Evolutionary conservation across 2,113 vertebrate species (phyloP).

Genomic region (Antechinus flavipes): DNA sequence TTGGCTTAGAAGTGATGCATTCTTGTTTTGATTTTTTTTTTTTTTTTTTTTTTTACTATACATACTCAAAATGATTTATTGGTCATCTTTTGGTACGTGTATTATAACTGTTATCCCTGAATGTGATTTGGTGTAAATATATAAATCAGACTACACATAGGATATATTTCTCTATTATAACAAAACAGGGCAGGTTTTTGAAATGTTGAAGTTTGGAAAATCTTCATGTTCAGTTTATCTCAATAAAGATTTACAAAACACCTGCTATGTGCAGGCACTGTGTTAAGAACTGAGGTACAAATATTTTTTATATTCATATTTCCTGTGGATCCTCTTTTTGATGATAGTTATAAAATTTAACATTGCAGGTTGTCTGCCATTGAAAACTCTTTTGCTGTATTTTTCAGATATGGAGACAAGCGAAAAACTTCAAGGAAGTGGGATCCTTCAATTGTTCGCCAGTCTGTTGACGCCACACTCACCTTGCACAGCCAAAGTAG

Average conservation of each 20-base stretch:
- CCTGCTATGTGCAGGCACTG: background rate
- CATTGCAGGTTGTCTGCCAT: conserved; percentile 66
- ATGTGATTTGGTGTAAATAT: conserved; percentile 50
- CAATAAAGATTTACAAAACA: background rate
- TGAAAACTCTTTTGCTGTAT: conserved; percentile 64
- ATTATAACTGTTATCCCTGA: background rate
- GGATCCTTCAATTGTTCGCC: conserved; percentile 91
- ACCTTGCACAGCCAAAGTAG: conserved; percentile 95
- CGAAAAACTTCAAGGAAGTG: conserved; percentile 95
- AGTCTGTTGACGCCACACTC: conserved; percentile 90
- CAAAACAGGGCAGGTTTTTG: background rate
- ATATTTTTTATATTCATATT: background rate
- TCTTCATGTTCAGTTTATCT: background rate
- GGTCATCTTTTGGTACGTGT: conserved; percentile 2
- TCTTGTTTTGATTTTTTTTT: background rate
- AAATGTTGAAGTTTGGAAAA: conserved; percentile 20
- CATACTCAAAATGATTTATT: conserved; percentile 29
- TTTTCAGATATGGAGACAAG: conserved; percentile 94
- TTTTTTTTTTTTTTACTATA: conserved; percentile 18
- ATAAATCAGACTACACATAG: background rate
- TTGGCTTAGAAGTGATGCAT: background rate
- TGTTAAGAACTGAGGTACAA: background rate
- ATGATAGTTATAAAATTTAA: conserved; percentile 24
- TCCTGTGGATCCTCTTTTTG: background rate
- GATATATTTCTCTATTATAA: conserved; percentile 23